A percentile compares a stretch with the other conserved stretches of the same genome.
phyloP scores from a whole-genome alignment of 2,113 vertebrate species.

The Alethe castanea region DNA sequence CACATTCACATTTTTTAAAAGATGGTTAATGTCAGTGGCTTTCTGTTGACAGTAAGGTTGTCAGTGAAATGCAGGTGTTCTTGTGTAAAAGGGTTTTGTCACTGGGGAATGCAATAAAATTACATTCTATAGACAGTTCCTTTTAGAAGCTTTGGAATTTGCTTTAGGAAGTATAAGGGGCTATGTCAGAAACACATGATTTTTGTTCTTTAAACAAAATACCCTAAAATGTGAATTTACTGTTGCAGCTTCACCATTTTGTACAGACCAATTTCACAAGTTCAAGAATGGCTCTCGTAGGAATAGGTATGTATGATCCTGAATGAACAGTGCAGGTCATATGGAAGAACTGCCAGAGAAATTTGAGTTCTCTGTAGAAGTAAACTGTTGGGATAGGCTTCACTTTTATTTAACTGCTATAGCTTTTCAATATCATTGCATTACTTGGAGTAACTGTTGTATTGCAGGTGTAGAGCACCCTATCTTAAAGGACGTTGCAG shows the following conservation, averaged over 20 bases:
- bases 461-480: conserved; percentile 85
- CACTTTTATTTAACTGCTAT: neutral
- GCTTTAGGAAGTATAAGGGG: neutral
- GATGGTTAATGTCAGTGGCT: neutral
- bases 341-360: neutral
- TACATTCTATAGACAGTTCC: neutral
- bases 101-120: neutral
- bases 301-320: conserved; percentile 80
- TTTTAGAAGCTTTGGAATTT: neutral
- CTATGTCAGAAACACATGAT: neutral
- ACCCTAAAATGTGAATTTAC: conserved; percentile 13
- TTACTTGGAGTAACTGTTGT: neutral
- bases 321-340: neutral
- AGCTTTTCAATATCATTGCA: neutral
- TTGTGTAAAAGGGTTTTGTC: neutral
- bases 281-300: conserved; percentile 89
- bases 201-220: neutral
- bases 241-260: conserved; percentile 83
- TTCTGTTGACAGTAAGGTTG: neutral
- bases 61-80: neutral
- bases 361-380: neutral
- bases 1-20: neutral
- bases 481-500: conserved; percentile 88
- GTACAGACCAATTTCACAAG: conserved; percentile 88
- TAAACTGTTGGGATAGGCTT: neutral